Evolutionary conservation across 2,888 invertebrate genomes (phyloP), one percentile per base, ranked within the genome.

Genomic region (Resseliella maxima): DNA sequence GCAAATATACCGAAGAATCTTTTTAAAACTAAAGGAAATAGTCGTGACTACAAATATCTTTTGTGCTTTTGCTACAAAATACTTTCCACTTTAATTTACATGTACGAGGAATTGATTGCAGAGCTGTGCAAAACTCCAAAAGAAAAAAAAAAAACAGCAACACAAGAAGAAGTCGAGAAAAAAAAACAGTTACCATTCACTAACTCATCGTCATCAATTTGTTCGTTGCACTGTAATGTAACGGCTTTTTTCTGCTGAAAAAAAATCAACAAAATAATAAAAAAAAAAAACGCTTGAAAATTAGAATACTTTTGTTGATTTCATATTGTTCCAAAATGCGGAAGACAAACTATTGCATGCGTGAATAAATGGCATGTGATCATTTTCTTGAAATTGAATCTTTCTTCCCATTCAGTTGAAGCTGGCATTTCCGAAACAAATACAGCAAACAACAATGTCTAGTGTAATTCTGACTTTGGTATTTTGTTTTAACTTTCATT

Each of bases 21-120:
- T 59, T 15, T 6, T 10, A 50, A 21, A 24, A 59, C 27, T 24
- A 15, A 59, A 59, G 59, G 59, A 59, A 59, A 59, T 59, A 59
- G 59, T 59, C 59, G 59, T 59, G 59, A 59, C 59, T 59, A 27
- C 59, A 27, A 59, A 59, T 59, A 59, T 59, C 59, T 59, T n/a
- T n/a, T 59, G 59, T 59, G 59, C 59, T 59, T 27, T 18, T 50
- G 50, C 18, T 18, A 59, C 59, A 59, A 59, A 59, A 59, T 59
- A 27, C 59, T 59, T 59, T 59, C 59, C 59, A 59, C 59, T 59
- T 59, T 59, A 59, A 59, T 59, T 59, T 59, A 24, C 59, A 59
- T 59, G 59, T 59, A 59, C 59, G 59, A 2, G 3, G 24, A 59
- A 59, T 59, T 59, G 59, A 59, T 59, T 59, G 59, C 59, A 59